Evolutionary conservation across 35 echinoderm and acorn worm genomes (phyloP), one percentile per base, ranked within the genome.

Genomic region (Heliocidaris erythrogramma): DNA sequence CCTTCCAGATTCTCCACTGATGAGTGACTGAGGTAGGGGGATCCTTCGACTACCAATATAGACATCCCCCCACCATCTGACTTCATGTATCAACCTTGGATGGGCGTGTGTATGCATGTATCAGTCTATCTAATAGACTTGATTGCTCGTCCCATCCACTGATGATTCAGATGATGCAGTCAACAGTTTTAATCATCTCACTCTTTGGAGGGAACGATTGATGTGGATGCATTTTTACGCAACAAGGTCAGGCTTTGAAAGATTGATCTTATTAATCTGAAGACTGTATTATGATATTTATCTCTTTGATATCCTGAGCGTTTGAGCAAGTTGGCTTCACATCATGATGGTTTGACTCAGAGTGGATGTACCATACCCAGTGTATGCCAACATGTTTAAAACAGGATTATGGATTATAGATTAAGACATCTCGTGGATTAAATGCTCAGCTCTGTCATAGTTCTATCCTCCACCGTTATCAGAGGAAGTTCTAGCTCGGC

Each of bases 341-440:
- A 7, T n/a, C 27, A 24, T 78, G 21, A 78, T 78, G 65, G 65
- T 78, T 71, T 78, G 65, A 78, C 65, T 7, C 27, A n/a, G 65
- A 78, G 65, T n/a, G 65, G 65, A 78, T 78, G 10, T 78, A 78
- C 21, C 21, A 78, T 27, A 78, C 52, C 3, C 5, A 78, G 21
- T 78, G 21, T 78, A 27, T 78, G 52, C 52, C 52, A 56, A 14
- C 21, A 71, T 78, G n/a, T 78, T 24, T n/a, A 78, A 78, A 18
- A 78, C 27, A n/a, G 18, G 65, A 78, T 78, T 78, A 78, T 27
- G 65, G 65, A 78, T 78, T n/a, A 78, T 27, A 21, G 65, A 78
- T 78, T 78, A 78, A 78, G 65, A 78, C 65, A 78, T 78, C 65
- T 78, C 65, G 21, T 78, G 65, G 65, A 78, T 78, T 78, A 78